These are phyloP conservation scores for Heliocidaris tuberculata DNA, from an alignment of 35 echinoderm and acorn worm genomes.

Conservation along the genomic window DNA sequence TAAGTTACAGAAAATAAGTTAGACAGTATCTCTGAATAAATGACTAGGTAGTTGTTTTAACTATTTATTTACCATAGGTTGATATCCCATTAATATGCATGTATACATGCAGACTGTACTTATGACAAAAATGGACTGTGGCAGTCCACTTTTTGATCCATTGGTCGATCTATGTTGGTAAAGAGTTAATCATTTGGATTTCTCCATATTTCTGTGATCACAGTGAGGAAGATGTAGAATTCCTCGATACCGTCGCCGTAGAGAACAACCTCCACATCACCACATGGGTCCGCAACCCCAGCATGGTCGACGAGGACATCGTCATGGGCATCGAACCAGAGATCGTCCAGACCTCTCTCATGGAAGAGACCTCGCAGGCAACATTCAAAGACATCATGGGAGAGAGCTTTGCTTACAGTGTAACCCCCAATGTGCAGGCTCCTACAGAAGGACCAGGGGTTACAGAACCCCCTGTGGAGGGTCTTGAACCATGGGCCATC, in stretches of 20 bases:
- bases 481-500: slow-evolving; percentile 31
- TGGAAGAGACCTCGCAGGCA: slow-evolving; percentile 30
- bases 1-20: too few species aligned
- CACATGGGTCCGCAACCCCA: slow-evolving; percentile 46
- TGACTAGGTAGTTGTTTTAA: too few species aligned
- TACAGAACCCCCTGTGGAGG: not conserved
- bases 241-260: not conserved
- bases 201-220: not conserved
- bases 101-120: too few species aligned
- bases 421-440: not conserved
- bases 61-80: too few species aligned
- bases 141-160: too few species aligned
- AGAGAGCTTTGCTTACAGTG: slow-evolving; percentile 2
- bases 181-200: too few species aligned
- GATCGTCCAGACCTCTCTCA: slow-evolving; percentile 3
- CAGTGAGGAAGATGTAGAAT: slow-evolving; percentile 46
- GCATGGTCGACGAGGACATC: slow-evolving; percentile 18
- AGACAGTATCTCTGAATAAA: too few species aligned
- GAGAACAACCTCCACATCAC: slow-evolving; percentile 48
- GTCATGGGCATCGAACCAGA: slow-evolving; percentile 4
- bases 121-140: too few species aligned
- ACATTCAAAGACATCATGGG: slow-evolving; percentile 27
- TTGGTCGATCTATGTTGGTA: too few species aligned
- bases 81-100: too few species aligned
- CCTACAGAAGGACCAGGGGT: not conserved